A percentile compares a stretch with the other conserved stretches of the same genome.
These are phyloP conservation scores for Tachuris rubrigastra DNA, from an alignment of 2,113 vertebrate genomes.

Conservation along the genomic window DNA sequence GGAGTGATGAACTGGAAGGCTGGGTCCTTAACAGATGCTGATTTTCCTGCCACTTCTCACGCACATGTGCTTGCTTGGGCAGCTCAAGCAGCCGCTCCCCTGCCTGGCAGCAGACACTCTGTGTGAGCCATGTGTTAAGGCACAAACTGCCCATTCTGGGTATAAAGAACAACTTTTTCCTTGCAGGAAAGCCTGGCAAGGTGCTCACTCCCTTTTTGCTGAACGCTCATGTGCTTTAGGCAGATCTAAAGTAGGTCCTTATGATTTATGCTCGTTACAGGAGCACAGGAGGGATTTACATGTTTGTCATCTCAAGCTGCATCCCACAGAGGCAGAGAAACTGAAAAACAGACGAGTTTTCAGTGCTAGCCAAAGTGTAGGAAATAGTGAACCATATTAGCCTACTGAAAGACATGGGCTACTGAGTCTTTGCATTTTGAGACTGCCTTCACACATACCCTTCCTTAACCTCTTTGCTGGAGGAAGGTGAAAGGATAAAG, in stretches of 20 bases:
- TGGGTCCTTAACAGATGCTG: background rate
- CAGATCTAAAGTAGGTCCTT: background rate
- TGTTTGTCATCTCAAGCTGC: background rate
- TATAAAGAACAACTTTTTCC: background rate
- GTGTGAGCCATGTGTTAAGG: accelerated
- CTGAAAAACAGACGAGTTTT: background rate
- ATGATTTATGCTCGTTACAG: background rate
- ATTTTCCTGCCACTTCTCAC: background rate
- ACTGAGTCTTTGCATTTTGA: background rate
- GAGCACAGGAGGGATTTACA: background rate
- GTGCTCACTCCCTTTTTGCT: background rate
- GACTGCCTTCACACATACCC: background rate
- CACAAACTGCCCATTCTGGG: accelerated
- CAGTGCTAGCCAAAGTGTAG: background rate
- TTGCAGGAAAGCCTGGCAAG: background rate
- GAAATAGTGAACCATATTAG: background rate
- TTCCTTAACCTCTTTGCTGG: background rate
- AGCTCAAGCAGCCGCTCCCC: too few relatives aligned
- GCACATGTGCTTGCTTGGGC: background rate
- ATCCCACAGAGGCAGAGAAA: background rate
- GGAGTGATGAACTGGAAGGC: background rate
- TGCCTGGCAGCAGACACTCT: accelerated
- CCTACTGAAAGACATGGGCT: background rate
- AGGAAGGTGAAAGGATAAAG: background rate
- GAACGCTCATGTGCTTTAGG: background rate